A percentile compares a stretch with the other conserved stretches of the same genome.
phyloP scores from a whole-genome alignment of 1,140 invertebrate species.

The Cydia pomonella region DNA sequence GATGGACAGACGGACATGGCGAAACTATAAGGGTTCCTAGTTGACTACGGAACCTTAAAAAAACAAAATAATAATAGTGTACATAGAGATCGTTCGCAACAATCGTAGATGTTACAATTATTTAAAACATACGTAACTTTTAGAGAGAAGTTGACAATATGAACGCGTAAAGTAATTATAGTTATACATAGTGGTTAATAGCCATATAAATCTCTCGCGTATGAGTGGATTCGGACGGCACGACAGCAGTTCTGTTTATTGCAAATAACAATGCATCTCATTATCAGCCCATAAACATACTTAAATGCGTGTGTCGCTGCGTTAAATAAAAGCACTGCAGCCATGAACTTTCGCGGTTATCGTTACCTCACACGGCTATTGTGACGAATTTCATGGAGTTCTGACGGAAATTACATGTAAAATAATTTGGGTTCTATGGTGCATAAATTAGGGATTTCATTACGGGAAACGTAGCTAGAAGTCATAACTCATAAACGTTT shows the following conservation, averaged over 20 bases:
- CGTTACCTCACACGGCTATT: neutral
- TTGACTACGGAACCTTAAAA: no score
- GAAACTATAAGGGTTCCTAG: no score
- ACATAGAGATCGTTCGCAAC: no score
- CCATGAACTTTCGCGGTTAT: conserved; percentile 17
- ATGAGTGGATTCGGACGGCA: neutral
- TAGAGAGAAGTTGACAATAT: no score
- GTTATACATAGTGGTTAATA: neutral
- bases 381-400: neutral
- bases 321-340: neutral
- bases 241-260: neutral
- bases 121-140: no score
- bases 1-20: no score
- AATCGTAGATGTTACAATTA: no score
- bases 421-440: neutral
- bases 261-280: conserved; percentile 17
- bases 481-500: no score
- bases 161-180: no score
- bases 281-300: conserved; percentile 15
- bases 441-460: no score
- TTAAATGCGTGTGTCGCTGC: neutral
- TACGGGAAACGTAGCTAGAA: no score
- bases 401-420: neutral
- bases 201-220: neutral
- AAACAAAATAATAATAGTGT: no score